A percentile compares a stretch with the other conserved stretches of the same genome.
phyloP scores from a whole-genome alignment of 2,797 vertebrate species.

The Enteromius argenteus region DNA sequence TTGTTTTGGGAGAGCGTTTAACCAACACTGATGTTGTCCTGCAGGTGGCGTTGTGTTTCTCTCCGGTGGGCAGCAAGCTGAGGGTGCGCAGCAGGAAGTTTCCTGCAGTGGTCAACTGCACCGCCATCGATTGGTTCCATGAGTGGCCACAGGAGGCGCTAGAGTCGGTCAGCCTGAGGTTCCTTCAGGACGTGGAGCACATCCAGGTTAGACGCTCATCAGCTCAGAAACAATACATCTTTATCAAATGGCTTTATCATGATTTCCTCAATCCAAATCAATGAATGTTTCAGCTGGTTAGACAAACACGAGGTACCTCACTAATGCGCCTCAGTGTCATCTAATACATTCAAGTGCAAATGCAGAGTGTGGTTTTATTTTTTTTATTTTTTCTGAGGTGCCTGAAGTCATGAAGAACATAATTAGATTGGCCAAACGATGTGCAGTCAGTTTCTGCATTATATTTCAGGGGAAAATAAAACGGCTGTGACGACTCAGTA shows the following conservation, averaged over 20 bases:
- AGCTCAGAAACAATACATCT: not conserved
- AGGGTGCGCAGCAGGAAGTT: conserved; percentile 89
- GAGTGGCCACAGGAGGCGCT: conserved; percentile 92
- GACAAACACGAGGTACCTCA: not conserved
- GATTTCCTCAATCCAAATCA: conserved; percentile 1
- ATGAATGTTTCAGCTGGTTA: conserved; percentile 1
- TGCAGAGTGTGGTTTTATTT: not conserved
- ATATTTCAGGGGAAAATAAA: conserved; percentile 45
- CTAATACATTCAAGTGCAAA: conserved; percentile 27
- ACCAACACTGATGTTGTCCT: not conserved
- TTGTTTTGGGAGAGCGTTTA: not conserved
- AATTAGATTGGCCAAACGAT: conserved; percentile 38
- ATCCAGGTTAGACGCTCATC: conserved; percentile 82
- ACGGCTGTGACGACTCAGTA: conserved; percentile 27
- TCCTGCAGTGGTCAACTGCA: conserved; percentile 88
- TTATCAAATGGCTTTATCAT: not conserved
- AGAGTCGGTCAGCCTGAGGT: conserved; percentile 91
- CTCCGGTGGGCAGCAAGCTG: conserved; percentile 88
- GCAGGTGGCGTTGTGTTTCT: conserved; percentile 92
- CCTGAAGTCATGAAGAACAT: conserved; percentile 52
- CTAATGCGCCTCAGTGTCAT: not conserved
- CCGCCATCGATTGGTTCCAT: conserved; percentile 92
- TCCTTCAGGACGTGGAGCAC: conserved; percentile 83
- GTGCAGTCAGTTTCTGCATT: conserved; percentile 39
- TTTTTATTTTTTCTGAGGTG: not conserved